These are phyloP conservation scores for Syngnathus rostellatus DNA, from an alignment of 2,797 vertebrate genomes.

Conservation along the genomic window DNA sequence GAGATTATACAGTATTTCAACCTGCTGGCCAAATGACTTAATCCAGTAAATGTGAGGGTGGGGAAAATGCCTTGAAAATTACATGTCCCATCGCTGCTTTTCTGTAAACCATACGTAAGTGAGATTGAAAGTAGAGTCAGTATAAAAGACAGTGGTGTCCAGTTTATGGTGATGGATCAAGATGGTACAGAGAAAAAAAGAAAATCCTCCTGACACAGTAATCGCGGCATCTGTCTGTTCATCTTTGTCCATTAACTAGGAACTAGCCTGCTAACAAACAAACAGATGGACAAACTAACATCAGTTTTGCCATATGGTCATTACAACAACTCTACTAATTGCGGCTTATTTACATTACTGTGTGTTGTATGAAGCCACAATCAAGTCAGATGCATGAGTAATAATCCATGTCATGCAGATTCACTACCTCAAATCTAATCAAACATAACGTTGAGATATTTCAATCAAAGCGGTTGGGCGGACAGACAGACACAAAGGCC, in stretches of 20 bases:
- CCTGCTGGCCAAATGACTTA: conserved; percentile 33
- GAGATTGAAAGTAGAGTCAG: too few relatives aligned
- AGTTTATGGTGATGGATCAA: too few relatives aligned
- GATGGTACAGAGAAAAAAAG: too few relatives aligned
- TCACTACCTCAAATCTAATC: not conserved
- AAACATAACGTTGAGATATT: conserved; percentile 4
- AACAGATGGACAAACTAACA: conserved; percentile 4
- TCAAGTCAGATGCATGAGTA: not conserved
- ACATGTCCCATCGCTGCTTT: conserved; percentile 18
- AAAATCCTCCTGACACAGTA: not conserved
- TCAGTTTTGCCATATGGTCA: conserved; percentile 1
- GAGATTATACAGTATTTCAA: conserved; percentile 37
- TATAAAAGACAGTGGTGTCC: too few relatives aligned
- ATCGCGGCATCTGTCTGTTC: not conserved
- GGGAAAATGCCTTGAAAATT: conserved; percentile 24
- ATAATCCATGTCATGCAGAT: not conserved
- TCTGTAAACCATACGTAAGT: conserved; percentile 1
- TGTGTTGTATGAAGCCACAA: not conserved
- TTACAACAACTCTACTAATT: not conserved
- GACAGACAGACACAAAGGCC: not conserved
- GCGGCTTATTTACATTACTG: not conserved
- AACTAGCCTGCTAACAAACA: not conserved
- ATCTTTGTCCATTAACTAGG: not conserved
- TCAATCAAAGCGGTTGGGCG: not conserved
- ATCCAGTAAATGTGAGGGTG: conserved; percentile 32